Percentiles rank a stretch among this genome's conserved stretches.
Conservation (phyloP, 2,113 vertebrate species). For the Cichladusa arquata region DNA sequence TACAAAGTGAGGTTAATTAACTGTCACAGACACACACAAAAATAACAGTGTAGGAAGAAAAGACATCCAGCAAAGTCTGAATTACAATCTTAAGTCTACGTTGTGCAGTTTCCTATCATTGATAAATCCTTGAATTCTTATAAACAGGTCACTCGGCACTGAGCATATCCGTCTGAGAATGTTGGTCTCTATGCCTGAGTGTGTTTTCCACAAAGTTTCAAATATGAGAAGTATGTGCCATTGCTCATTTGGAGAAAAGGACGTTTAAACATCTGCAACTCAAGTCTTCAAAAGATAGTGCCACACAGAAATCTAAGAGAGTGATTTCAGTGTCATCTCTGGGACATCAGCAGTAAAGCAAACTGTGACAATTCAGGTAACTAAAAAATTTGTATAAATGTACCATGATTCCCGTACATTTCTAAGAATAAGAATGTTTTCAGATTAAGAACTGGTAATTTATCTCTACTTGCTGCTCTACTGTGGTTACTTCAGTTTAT, state of each 20-base stretch:
- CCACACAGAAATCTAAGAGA: neutral
- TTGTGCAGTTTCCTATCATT: neutral
- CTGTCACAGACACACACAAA: neutral
- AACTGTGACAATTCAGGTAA: neutral
- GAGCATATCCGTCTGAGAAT: neutral
- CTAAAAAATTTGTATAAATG: neutral
- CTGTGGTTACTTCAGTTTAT: neutral
- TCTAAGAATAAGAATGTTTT: neutral
- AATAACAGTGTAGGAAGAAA: neutral
- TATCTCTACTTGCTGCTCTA: neutral
- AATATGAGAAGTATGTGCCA: neutral
- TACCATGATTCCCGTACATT: neutral
- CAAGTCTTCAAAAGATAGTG: neutral
- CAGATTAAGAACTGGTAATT: neutral
- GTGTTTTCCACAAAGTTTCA: neutral
- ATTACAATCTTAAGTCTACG: neutral
- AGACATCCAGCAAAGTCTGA: neutral
- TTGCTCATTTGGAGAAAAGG: neutral
- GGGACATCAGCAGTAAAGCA: neutral
- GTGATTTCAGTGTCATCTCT: neutral
- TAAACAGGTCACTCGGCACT: neutral
- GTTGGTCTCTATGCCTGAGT: neutral
- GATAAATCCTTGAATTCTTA: neutral
- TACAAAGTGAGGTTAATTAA: neutral
- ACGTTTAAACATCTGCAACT: neutral